Evolutionary conservation across 1,140 invertebrate genomes (phyloP).

Genomic region (Trachymyrmex septentrionalis): DNA sequence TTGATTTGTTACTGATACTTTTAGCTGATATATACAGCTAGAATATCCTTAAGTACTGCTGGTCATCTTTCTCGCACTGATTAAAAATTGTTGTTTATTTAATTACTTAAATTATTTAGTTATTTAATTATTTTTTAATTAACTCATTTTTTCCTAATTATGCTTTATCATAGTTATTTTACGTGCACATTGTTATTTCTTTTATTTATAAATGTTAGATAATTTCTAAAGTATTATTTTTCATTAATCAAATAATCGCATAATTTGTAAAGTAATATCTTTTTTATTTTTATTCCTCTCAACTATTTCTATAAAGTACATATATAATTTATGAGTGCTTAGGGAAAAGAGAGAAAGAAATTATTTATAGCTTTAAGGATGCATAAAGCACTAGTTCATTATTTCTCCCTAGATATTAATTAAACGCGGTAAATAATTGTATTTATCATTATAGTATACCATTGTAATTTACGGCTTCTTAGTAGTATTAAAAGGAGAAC

Average conservation of each 20-base stretch:
- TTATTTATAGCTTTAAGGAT: background rate
- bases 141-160: background rate
- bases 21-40: too few species aligned
- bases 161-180: background rate
- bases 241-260: background rate
- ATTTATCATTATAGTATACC: background rate
- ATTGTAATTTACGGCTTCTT: background rate
- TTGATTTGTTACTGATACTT: too few species aligned
- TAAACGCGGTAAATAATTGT: background rate
- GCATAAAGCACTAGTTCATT: background rate
- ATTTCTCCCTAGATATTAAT: constrained; percentile 7
- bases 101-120: too few species aligned
- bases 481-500: background rate
- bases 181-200: background rate
- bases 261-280: background rate
- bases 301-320: background rate
- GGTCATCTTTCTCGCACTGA: background rate
- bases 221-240: background rate
- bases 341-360: background rate
- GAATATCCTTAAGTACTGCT: background rate
- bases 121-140: too few species aligned
- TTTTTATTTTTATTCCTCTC: background rate
- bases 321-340: background rate
- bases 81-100: background rate
- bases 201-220: background rate